phyloP scores from a whole-genome alignment of 2,113 vertebrate species.

The Scytalopus superciliaris region DNA sequence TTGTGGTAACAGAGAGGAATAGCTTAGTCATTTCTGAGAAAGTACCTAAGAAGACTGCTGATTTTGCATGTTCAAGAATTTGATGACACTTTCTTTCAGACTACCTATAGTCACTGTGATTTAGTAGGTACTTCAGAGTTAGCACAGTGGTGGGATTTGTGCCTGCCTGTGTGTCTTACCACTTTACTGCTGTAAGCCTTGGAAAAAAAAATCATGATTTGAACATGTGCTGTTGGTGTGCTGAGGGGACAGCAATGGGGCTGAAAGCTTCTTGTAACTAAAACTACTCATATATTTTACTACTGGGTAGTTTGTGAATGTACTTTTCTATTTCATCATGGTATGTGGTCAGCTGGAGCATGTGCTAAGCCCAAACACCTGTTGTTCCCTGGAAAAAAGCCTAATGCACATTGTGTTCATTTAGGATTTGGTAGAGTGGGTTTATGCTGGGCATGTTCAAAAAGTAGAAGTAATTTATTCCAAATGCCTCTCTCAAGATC shows the following conservation, averaged over 20 bases:
- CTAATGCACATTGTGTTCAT: not conserved
- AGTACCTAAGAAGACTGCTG: not conserved
- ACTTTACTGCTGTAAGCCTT: not conserved
- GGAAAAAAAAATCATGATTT: not conserved
- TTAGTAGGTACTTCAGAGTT: not conserved
- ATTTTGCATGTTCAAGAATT: not conserved
- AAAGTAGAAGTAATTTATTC: not conserved
- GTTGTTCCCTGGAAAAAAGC: not conserved
- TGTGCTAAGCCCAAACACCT: not conserved
- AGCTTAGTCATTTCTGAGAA: not conserved
- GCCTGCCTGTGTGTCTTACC: not conserved
- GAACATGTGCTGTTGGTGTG: not conserved
- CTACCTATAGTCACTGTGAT: not conserved
- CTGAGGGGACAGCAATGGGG: not conserved
- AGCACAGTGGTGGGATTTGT: not conserved
- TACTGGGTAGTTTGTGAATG: not conserved
- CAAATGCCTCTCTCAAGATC: not conserved
- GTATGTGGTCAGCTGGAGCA: not conserved
- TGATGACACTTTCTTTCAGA: not conserved
- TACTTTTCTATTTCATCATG: accelerated
- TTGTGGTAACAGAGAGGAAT: not conserved
- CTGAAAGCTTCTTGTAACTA: not conserved
- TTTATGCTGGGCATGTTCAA: not conserved
- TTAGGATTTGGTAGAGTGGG: not conserved
- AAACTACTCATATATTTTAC: not conserved